Conservation (phyloP, 2,797 vertebrate species). For the Artibeus lituratus region DNA sequence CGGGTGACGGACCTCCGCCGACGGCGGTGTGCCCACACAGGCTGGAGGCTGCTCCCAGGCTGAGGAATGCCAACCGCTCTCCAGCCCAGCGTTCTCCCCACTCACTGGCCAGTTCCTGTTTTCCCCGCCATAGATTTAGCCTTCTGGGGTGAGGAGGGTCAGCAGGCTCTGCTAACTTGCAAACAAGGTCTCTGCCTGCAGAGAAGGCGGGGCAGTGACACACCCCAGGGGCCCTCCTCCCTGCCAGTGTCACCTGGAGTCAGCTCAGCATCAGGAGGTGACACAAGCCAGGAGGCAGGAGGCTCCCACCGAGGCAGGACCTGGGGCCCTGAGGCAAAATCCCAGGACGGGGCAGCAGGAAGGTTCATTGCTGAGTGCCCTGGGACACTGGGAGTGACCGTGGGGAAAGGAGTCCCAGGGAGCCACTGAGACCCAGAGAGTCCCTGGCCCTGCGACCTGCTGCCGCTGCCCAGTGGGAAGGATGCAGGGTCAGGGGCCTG, state of each 20-base stretch:
- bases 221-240: not conserved
- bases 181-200: not conserved
- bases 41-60: not conserved
- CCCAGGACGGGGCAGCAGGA: not conserved
- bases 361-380: not conserved
- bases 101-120: not conserved
- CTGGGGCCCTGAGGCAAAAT: not conserved
- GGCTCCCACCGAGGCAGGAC: not conserved
- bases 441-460: not conserved
- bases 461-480: not conserved
- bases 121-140: not conserved
- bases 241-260: not conserved
- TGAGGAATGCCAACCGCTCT: not conserved
- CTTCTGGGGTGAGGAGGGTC: not conserved
- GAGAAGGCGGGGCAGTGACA: not conserved
- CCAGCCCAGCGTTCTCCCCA: not conserved
- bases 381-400: not conserved
- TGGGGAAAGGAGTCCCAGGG: not conserved
- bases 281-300: not conserved
- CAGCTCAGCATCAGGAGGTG: not conserved
- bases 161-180: not conserved
- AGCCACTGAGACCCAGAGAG: not conserved
- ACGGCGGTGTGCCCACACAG: accelerated
- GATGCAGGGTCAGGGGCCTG: not conserved
- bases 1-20: not conserved